phyloP scores from a whole-genome alignment of 2,113 vertebrate genomes.

The Nematolebias whitei region DNA sequence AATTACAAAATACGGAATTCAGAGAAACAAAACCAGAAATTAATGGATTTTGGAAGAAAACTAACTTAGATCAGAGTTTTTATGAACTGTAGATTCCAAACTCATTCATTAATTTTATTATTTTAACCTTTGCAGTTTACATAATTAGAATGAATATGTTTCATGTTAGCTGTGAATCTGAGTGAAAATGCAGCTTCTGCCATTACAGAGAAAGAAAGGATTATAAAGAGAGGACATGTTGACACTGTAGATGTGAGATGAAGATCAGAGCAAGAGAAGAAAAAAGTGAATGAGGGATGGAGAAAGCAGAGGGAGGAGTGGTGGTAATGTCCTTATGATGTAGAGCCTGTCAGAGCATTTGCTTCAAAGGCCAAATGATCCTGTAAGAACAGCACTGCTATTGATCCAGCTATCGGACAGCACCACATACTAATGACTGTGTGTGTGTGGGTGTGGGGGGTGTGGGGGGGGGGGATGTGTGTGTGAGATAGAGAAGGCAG shows the following conservation, averaged over 20 bases:
- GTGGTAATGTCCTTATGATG: constrained; percentile 74
- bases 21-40: no score
- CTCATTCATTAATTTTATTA: no score
- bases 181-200: neutral
- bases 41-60: no score
- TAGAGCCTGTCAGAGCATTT: constrained; percentile 72
- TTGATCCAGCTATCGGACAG: constrained; percentile 69
- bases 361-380: constrained; percentile 75
- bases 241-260: neutral
- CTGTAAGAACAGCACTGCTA: constrained; percentile 74
- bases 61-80: no score
- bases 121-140: no score
- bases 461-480: no score
- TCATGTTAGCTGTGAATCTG: neutral
- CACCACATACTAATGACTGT: constrained; percentile 59
- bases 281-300: constrained; percentile 14
- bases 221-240: neutral
- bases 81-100: no score
- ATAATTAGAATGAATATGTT: no score
- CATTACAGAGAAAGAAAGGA: neutral
- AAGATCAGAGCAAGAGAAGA: constrained; percentile 8
- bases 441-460: no score
- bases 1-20: no score
- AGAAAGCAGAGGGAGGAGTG: constrained; percentile 6
- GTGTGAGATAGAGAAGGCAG: neutral